phyloP scores from a whole-genome alignment of 2,888 invertebrate species.

The Troglohyphantes excavatus region DNA sequence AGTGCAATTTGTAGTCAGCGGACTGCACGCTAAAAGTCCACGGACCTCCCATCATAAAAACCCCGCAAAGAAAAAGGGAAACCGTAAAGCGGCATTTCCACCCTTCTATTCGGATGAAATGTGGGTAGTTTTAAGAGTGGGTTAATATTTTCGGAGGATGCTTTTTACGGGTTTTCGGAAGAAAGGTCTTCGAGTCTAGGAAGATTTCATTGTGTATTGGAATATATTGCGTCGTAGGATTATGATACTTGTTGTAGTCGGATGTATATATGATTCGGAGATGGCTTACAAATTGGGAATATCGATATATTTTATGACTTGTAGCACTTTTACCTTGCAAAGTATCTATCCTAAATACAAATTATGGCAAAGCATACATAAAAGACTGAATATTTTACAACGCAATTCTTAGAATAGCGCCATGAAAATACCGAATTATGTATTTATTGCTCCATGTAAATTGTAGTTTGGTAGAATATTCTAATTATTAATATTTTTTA shows the following conservation, averaged over 20 bases:
- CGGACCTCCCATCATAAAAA: background rate
- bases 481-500: too few relatives aligned
- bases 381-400: too few relatives aligned
- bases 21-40: slow-evolving; percentile 9
- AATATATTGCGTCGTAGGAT: background rate
- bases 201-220: background rate
- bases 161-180: background rate
- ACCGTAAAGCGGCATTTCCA: slow-evolving; percentile 18
- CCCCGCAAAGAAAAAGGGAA: slow-evolving; percentile 35
- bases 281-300: too few relatives aligned
- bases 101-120: slow-evolving; percentile 21
- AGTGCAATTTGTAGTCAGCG: slow-evolving; percentile 54
- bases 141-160: slow-evolving; percentile 22
- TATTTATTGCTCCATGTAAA: too few relatives aligned
- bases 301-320: too few relatives aligned
- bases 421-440: too few relatives aligned
- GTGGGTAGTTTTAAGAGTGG: background rate
- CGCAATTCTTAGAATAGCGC: too few relatives aligned
- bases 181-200: background rate
- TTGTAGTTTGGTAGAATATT: too few relatives aligned
- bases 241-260: background rate
- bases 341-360: too few relatives aligned
- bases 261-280: background rate
- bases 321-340: too few relatives aligned
- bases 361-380: too few relatives aligned